These are phyloP conservation scores for Chloroceryle inda DNA, from an alignment of 2,797 vertebrate genomes.

Conservation along the genomic window DNA sequence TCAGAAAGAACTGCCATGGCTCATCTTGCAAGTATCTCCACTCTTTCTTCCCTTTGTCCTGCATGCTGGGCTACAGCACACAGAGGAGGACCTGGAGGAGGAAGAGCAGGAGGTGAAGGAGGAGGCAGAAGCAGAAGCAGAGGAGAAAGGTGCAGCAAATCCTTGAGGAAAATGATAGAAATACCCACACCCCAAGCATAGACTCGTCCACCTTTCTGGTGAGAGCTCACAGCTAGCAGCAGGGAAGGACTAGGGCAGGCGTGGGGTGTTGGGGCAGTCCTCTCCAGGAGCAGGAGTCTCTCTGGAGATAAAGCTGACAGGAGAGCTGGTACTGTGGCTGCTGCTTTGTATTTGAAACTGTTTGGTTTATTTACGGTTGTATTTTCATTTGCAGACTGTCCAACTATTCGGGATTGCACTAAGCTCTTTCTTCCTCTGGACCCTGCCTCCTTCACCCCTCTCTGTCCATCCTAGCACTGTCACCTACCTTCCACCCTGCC, in stretches of 20 bases:
- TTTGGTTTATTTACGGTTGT: conserved; percentile 55
- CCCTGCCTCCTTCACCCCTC: conserved; percentile 56
- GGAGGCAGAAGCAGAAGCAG: conserved; percentile 76
- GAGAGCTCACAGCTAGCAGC: conserved; percentile 63
- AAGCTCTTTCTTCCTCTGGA: conserved; percentile 72
- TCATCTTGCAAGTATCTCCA: conserved; percentile 55
- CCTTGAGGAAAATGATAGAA: conserved; percentile 77
- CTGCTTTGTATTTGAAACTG: conserved; percentile 52
- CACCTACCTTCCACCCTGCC: conserved; percentile 52
- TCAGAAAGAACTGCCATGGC: neutral
- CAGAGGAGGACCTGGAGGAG: conserved; percentile 78
- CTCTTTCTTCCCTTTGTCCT: conserved; percentile 70
- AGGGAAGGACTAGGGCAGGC: conserved; percentile 32
- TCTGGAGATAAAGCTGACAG: conserved; percentile 42
- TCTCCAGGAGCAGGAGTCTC: neutral
- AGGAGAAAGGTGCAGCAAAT: conserved; percentile 83
- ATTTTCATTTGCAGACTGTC: conserved; percentile 77
- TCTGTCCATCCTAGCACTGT: conserved; percentile 47
- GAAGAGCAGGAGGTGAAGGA: conserved; percentile 73
- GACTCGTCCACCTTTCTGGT: conserved; percentile 74
- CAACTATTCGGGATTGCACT: conserved; percentile 67
- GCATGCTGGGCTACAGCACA: conserved; percentile 78
- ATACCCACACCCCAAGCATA: conserved; percentile 46
- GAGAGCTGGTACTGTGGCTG: conserved; percentile 53
- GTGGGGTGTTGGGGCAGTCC: neutral